Percentiles rank a stretch among this genome's conserved stretches.
These are phyloP conservation scores for Dicycla oo DNA, from an alignment of 2,888 invertebrate species.

Conservation along the genomic window DNA sequence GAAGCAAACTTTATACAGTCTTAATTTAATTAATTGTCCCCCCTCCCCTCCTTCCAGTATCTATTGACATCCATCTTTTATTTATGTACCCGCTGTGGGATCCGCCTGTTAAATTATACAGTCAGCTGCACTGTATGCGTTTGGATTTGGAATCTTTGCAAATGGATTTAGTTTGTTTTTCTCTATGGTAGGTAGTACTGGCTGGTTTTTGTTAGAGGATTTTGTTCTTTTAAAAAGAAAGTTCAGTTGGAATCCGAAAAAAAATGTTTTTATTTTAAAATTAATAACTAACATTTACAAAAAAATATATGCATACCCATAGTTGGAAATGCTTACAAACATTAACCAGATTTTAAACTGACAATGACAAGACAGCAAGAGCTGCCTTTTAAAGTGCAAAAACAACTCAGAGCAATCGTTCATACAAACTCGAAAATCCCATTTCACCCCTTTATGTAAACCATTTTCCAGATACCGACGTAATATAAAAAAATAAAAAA, in stretches of 20 bases:
- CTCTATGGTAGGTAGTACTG: background rate
- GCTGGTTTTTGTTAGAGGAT: background rate
- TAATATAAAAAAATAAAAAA: background rate
- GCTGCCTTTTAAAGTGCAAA: background rate
- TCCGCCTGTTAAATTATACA: constrained; percentile 64
- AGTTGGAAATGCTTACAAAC: background rate
- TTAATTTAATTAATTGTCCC: constrained; percentile 82
- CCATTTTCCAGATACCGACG: background rate
- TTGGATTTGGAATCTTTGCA: constrained; percentile 54
- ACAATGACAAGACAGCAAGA: background rate
- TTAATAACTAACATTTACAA: background rate
- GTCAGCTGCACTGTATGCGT: constrained; percentile 54
- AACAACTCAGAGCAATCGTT: background rate
- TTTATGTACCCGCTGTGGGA: constrained; percentile 68
- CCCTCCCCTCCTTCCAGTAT: constrained; percentile 71
- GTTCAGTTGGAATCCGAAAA: background rate
- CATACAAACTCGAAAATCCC: background rate
- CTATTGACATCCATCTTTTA: constrained; percentile 75
- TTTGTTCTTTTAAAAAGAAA: background rate
- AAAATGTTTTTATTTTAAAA: background rate
- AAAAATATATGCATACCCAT: too few species aligned
- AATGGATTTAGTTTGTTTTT: constrained; percentile 43
- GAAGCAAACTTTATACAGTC: constrained; percentile 78
- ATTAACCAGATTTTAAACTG: background rate
- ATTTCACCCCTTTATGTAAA: constrained; percentile 15